A percentile compares a stretch with the other conserved stretches of the same genome.
These are phyloP conservation scores for Elymnias hypermnestra DNA, from an alignment of 1,140 invertebrate species.

Conservation along the genomic window DNA sequence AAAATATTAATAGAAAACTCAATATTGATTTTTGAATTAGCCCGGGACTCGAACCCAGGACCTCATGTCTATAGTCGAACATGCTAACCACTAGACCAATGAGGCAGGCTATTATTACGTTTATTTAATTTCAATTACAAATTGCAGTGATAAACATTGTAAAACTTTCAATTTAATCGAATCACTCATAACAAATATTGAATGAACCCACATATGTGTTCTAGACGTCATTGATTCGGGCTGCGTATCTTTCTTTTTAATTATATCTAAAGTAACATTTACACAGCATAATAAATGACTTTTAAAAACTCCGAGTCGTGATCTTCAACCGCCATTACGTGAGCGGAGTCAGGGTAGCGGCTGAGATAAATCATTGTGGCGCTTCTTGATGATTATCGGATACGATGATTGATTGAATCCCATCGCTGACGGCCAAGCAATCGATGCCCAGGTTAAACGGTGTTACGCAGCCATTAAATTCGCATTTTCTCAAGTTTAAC, in stretches of 20 bases:
- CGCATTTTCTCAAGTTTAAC: conserved; percentile 17
- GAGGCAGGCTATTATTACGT: too few species aligned
- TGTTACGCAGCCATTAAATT: conserved; percentile 18
- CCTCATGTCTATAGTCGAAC: too few species aligned
- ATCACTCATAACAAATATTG: too few species aligned
- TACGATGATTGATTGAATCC: conserved; percentile 47
- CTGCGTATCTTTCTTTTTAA: conserved; percentile 1
- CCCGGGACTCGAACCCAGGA: too few species aligned
- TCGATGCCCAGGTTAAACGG: conserved; percentile 12
- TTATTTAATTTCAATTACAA: too few species aligned
- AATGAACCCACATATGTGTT: too few species aligned
- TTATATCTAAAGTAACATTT: conserved; percentile 2
- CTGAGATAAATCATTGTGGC: conserved; percentile 60
- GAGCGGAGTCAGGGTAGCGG: conserved; percentile 14
- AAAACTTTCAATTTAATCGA: too few species aligned
- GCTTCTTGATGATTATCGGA: conserved; percentile 58
- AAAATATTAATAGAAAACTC: too few species aligned
- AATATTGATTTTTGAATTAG: too few species aligned
- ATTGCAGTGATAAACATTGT: too few species aligned
- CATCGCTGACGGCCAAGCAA: conserved; percentile 21
- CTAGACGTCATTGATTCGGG: too few species aligned
- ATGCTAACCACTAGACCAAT: too few species aligned
- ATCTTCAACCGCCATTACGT: conserved; percentile 29
- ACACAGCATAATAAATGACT: conserved; percentile 10
- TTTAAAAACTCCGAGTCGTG: conserved; percentile 23